These are phyloP conservation scores for Eupsilia transversa DNA, from an alignment of 2,888 invertebrate genomes.

Conservation along the genomic window DNA sequence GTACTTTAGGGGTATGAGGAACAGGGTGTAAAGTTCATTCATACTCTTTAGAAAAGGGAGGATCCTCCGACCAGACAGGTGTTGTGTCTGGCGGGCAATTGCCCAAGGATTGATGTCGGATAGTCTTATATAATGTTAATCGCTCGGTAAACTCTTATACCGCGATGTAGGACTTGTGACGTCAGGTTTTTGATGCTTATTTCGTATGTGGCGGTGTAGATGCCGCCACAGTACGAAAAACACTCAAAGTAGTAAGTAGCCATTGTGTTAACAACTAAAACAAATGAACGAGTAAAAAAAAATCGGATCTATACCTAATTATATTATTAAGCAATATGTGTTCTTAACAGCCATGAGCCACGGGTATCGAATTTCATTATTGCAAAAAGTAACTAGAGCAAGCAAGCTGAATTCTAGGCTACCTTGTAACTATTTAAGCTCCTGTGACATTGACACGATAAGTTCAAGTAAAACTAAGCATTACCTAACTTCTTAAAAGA, in stretches of 20 bases:
- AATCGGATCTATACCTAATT: background rate
- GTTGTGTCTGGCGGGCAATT: too few relatives aligned
- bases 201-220: too few relatives aligned
- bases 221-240: too few relatives aligned
- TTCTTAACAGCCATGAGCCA: background rate
- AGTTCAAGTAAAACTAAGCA: slow-evolving; percentile 14
- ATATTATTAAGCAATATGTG: background rate
- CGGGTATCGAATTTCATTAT: background rate
- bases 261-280: background rate
- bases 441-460: slow-evolving; percentile 32
- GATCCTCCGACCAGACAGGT: too few relatives aligned
- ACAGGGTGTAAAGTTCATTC: too few relatives aligned
- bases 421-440: slow-evolving; percentile 18
- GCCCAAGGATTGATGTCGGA: too few relatives aligned
- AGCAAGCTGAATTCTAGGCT: background rate
- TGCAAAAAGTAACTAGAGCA: slow-evolving; percentile 3
- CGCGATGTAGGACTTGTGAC: too few relatives aligned
- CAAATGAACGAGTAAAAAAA: background rate
- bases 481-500: slow-evolving; percentile 4
- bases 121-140: too few relatives aligned
- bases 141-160: too few relatives aligned
- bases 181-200: too few relatives aligned
- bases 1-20: too few relatives aligned
- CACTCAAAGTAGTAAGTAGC: background rate
- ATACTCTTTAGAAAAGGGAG: too few relatives aligned